Conservation (phyloP, 2,113 vertebrate genomes). For the Suricata suricatta region DNA sequence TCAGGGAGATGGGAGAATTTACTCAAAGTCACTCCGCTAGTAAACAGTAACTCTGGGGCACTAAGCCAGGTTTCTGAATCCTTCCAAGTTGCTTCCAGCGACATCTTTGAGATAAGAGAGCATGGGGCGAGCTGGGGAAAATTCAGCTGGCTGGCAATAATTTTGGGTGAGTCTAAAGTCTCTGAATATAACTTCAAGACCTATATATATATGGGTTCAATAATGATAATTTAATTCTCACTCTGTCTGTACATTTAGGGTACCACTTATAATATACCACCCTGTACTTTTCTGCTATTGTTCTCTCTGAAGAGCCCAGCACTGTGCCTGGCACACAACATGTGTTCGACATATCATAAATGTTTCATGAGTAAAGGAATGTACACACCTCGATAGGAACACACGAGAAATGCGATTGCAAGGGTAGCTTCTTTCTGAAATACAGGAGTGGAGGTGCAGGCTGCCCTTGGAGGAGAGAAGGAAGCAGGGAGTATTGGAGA, state of each 20-base stretch:
- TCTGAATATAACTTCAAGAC: background rate
- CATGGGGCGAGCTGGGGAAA: background rate
- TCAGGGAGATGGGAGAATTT: background rate
- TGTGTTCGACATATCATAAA: background rate
- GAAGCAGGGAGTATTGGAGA: background rate
- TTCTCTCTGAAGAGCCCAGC: background rate
- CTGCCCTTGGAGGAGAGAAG: background rate
- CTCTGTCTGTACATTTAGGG: too few species aligned
- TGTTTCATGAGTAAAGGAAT: background rate
- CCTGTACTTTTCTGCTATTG: background rate
- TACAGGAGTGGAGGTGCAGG: background rate
- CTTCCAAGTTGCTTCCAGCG: background rate
- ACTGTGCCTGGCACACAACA: background rate
- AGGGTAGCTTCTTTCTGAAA: background rate
- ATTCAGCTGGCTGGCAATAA: background rate
- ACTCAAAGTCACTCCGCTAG: background rate
- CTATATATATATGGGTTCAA: background rate
- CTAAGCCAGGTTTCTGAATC: background rate
- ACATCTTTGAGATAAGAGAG: background rate
- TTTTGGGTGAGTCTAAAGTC: background rate
- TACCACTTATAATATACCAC: background rate
- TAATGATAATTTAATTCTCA: background rate
- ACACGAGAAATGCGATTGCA: accelerated
- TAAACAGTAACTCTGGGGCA: background rate
- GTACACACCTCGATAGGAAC: background rate